Conservation (phyloP, 2,888 invertebrate genomes). For the Entomobrya multifasciata region DNA sequence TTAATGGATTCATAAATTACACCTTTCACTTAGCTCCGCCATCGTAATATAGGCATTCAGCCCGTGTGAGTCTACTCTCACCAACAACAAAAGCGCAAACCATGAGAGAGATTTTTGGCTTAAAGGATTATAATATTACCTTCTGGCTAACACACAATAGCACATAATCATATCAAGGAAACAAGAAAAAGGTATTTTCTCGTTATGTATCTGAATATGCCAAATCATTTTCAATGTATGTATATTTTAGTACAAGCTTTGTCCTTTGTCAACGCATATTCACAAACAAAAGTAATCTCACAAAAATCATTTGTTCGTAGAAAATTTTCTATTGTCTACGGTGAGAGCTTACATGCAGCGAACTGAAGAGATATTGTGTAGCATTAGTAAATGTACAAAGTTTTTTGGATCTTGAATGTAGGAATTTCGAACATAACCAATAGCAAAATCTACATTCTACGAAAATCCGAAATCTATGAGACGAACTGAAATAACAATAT, state of each 20-base stretch:
- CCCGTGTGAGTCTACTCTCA: neutral
- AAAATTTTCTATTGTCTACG: constrained; percentile 45
- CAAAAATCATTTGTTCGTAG: constrained; percentile 48
- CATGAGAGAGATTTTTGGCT: constrained; percentile 50
- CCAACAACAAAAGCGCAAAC: constrained; percentile 39
- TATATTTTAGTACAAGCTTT: constrained; percentile 44
- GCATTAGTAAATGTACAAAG: constrained; percentile 27
- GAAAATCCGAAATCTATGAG: neutral
- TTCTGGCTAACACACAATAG: constrained; percentile 31
- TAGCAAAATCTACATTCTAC: neutral
- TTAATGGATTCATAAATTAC: constrained; percentile 71
- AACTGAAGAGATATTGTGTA: constrained; percentile 29
- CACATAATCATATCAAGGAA: constrained; percentile 37
- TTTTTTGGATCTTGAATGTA: neutral
- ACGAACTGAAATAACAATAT: too few species aligned
- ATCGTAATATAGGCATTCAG: constrained; percentile 30
- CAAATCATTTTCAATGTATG: too few species aligned
- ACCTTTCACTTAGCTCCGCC: constrained; percentile 57
- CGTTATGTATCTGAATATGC: too few species aligned
- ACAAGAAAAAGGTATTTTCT: constrained; percentile 51
- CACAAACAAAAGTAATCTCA: constrained; percentile 6
- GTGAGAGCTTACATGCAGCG: neutral
- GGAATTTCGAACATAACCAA: constrained; percentile 17
- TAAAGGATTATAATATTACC: constrained; percentile 56
- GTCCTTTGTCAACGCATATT: constrained; percentile 64